Evolutionary conservation across 1,140 invertebrate species (phyloP).

Genomic region (Callitettix versicolor): DNA sequence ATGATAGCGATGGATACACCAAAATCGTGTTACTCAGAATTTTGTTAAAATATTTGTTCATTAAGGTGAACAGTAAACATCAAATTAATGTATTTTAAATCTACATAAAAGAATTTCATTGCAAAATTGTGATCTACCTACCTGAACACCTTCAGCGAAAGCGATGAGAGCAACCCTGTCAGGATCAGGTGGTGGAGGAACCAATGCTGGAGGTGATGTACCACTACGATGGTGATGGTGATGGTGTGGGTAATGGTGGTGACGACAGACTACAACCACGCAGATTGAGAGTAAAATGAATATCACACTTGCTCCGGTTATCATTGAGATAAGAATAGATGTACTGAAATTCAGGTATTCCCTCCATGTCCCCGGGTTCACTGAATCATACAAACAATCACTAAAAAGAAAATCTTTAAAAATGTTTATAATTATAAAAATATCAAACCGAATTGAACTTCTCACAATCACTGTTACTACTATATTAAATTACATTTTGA

Average conservation of each 20-base stretch:
- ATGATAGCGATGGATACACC: too few species aligned
- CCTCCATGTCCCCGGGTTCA: background rate
- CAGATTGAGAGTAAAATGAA: slow-evolving; percentile 32
- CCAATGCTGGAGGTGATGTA: background rate
- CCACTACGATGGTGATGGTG: slow-evolving; percentile 14
- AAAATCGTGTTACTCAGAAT: too few species aligned
- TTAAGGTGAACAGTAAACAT: too few species aligned
- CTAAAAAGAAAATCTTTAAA: background rate
- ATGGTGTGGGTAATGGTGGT: slow-evolving; percentile 23
- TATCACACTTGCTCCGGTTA: slow-evolving; percentile 32
- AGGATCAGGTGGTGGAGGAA: slow-evolving; percentile 17
- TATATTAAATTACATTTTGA: background rate
- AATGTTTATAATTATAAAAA: too few species aligned
- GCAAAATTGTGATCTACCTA: slow-evolving; percentile 8
- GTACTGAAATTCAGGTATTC: slow-evolving; percentile 8
- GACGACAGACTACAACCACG: slow-evolving; percentile 29
- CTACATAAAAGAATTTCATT: too few species aligned
- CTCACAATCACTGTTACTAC: slow-evolving; percentile 2
- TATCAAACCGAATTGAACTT: too few species aligned
- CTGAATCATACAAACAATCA: background rate
- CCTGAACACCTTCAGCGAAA: slow-evolving; percentile 37
- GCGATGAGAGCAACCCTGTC: slow-evolving; percentile 39
- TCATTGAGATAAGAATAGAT: slow-evolving; percentile 31
- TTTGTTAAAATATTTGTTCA: too few species aligned
- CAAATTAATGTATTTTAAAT: too few species aligned